Conservation (phyloP, 2,113 vertebrate genomes). For the Murina feae region DNA sequence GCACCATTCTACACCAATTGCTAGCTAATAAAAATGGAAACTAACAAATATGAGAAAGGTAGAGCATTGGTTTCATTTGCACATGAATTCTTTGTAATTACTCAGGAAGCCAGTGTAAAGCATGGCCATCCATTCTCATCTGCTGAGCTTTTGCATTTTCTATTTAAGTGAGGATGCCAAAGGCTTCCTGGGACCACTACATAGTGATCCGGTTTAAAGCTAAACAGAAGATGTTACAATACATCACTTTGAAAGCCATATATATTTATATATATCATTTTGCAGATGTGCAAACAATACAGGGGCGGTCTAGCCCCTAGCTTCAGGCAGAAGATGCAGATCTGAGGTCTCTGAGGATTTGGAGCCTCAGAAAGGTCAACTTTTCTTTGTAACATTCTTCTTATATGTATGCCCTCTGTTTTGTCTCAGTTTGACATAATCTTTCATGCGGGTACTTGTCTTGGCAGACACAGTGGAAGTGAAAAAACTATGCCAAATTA, state of each 20-base stretch:
- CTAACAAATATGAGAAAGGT: not conserved
- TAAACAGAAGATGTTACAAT: not conserved
- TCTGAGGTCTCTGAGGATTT: not conserved
- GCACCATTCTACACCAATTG: not conserved
- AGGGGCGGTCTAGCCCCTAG: not conserved
- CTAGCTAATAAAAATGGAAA: not conserved
- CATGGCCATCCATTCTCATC: not conserved
- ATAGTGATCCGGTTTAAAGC: not conserved
- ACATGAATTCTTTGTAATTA: not conserved
- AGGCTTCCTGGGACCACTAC: not conserved
- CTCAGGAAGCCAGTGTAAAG: not conserved
- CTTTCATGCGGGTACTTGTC: not conserved
- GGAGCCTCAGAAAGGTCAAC: not conserved
- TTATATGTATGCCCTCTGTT: not conserved
- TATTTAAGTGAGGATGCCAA: not conserved
- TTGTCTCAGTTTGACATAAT: not conserved
- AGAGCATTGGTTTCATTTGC: not conserved
- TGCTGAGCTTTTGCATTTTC: not conserved
- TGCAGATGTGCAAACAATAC: not conserved
- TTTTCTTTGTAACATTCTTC: not conserved
- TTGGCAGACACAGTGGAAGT: not conserved
- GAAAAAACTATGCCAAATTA: conserved; percentile 1
- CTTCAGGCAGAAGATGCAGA: not conserved
- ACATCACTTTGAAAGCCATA: not conserved
- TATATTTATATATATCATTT: not conserved